These are phyloP conservation scores for Leucophenga varia DNA, from an alignment of 1,140 invertebrate species.

Conservation along the genomic window DNA sequence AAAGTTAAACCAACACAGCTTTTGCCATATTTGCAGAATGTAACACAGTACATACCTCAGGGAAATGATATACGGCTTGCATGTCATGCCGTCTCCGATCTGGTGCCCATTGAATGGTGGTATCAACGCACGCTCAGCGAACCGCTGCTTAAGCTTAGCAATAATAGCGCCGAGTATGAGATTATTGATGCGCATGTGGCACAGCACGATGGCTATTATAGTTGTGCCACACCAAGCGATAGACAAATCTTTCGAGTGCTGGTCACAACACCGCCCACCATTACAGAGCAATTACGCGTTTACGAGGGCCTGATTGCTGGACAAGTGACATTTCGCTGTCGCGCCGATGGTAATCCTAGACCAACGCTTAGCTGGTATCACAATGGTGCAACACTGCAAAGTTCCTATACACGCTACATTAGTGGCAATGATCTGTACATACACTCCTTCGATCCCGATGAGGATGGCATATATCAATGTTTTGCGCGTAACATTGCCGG, in stretches of 20 bases:
- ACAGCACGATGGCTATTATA: slow-evolving; percentile 40
- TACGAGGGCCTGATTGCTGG: slow-evolving; percentile 36
- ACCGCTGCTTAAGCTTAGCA: slow-evolving; percentile 26
- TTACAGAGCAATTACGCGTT: slow-evolving; percentile 29
- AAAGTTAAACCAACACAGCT: slow-evolving; percentile 32
- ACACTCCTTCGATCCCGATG: slow-evolving; percentile 48
- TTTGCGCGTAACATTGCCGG: slow-evolving; percentile 49
- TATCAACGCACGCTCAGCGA: slow-evolving; percentile 25
- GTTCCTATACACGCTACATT: slow-evolving; percentile 48
- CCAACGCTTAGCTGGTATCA: slow-evolving; percentile 49
- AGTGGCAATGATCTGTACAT: slow-evolving; percentile 41
- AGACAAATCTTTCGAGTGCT: slow-evolving; percentile 43
- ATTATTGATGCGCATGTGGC: slow-evolving; percentile 27
- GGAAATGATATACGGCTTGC: slow-evolving; percentile 32
- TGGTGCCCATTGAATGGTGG: slow-evolving; percentile 44
- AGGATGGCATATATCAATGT: slow-evolving; percentile 55
- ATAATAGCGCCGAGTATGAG: slow-evolving; percentile 38
- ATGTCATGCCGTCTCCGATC: slow-evolving; percentile 35
- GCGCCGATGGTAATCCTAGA: slow-evolving; percentile 40
- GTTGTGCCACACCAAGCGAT: slow-evolving; percentile 34
- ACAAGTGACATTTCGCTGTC: slow-evolving; percentile 35
- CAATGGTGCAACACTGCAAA: slow-evolving; percentile 40
- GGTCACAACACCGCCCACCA: slow-evolving; percentile 41
- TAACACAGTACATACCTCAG: slow-evolving; percentile 34
- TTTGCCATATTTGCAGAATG: slow-evolving; percentile 43